A percentile compares a stretch with the other conserved stretches of the same genome.
Conservation (phyloP, 2,888 invertebrate species). For the Myathropa florea region DNA sequence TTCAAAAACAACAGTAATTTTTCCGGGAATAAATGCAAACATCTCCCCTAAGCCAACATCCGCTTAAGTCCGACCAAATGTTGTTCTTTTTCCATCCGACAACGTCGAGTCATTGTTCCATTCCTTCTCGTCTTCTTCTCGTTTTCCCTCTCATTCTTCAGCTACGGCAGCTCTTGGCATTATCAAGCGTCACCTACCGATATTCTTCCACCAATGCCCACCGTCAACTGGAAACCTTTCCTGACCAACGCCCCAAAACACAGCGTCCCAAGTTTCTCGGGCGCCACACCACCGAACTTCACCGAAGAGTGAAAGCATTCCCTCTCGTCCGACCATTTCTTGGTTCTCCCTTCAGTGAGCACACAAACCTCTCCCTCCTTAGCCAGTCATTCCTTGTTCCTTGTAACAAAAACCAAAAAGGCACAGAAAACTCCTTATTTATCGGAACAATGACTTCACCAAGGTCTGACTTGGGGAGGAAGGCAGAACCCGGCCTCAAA, state of each 20-base stretch:
- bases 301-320: constrained; percentile 35
- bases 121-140: background rate
- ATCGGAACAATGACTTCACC: constrained; percentile 62
- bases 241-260: constrained; percentile 66
- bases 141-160: constrained; percentile 25
- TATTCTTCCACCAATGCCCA: constrained; percentile 9
- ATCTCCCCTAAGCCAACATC: too few species aligned
- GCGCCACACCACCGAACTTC: background rate
- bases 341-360: background rate
- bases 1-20: too few species aligned
- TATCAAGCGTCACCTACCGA: constrained; percentile 53
- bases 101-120: background rate
- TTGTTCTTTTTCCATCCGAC: too few species aligned
- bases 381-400: background rate
- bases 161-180: constrained; percentile 21
- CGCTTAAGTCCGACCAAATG: too few species aligned
- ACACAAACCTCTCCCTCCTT: background rate
- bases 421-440: constrained; percentile 44
- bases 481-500: constrained; percentile 6
- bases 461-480: constrained; percentile 33
- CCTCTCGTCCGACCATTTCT: background rate
- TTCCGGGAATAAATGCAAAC: too few species aligned
- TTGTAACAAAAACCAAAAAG: constrained; percentile 1
- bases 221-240: constrained; percentile 42
- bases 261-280: constrained; percentile 46